Conservation (phyloP, 1,140 invertebrate genomes). For the Hycleus phaleratus region DNA sequence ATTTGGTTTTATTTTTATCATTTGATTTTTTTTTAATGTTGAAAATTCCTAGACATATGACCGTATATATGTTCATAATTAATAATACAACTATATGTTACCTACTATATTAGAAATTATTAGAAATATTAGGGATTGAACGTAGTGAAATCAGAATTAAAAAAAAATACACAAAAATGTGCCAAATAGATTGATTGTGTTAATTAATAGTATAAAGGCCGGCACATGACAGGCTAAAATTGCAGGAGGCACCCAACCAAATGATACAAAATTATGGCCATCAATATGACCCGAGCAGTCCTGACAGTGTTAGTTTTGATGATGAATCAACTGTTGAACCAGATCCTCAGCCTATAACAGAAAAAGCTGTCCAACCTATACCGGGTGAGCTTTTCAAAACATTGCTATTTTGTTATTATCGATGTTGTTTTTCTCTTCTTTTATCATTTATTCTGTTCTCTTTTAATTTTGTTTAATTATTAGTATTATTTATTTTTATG, state of each 20-base stretch:
- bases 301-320: constrained; percentile 33
- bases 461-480: too few species aligned
- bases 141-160: constrained; percentile 1
- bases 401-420: neutral
- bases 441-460: too few species aligned
- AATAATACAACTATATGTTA: constrained; percentile 2
- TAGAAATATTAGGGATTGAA: neutral
- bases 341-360: constrained; percentile 27
- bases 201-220: constrained; percentile 2
- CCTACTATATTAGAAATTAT: neutral
- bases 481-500: too few species aligned
- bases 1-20: neutral
- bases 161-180: too few species aligned
- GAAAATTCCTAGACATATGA: neutral
- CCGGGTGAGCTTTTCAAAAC: constrained; percentile 31
- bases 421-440: neutral
- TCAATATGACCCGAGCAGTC: constrained; percentile 30
- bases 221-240: constrained; percentile 27
- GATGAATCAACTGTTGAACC: constrained; percentile 32
- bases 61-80: neutral
- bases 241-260: constrained; percentile 42
- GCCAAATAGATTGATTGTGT: constrained; percentile 1
- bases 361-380: constrained; percentile 29
- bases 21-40: neutral
- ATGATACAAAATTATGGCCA: constrained; percentile 35